Base-by-base conservation (phyloP, 1,140 invertebrate genomes). In the Atopsyche davidsoni region DNA sequence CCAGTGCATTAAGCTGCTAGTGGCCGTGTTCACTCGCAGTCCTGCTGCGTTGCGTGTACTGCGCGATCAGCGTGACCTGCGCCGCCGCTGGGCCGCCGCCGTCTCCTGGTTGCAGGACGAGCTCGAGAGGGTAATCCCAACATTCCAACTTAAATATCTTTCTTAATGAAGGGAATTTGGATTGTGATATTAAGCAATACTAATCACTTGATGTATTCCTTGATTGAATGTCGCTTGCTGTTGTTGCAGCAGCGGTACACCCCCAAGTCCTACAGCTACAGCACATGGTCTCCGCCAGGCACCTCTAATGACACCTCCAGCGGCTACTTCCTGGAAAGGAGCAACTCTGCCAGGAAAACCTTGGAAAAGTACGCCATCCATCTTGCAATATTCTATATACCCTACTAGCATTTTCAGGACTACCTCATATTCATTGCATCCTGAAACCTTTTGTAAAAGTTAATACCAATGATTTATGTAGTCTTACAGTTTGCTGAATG, bases 81-180 rank as follows among this genome's bases (percentile, higher is more conserved):
- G 87, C 55, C 77, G 84, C 31, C 91, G 92, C 62, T 98, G 92
- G 92, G 77, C 80, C 6, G 75, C 82, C 55, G 88, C 92, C 24
- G 88, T 96, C 1, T 85, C 90, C 41, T 97, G 95, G 94, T 78
- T 97, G 45, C 90, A 93, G 67, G 92, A 96, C 66, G 93, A 97
- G 71, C 76, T 97, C 38, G 92, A 96, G 46, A 81, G 81, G 61
- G 82, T 82, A 60, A 68, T n/a, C n/a, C n/a, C n/a, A n/a, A n/a
- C n/a, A n/a, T 13, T 6, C 11, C 1, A 13, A 2, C 17, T 13
- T 1, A 18, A 16, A 19, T 13, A 19, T 14, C 3, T 4, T 3
- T 14, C 4, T 11, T 39, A 11, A 2, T 11, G 16, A 9, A 39
- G 16, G 16, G 9, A 10, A 7, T 16, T 10, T 16, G 9, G 36